Base-by-base conservation (phyloP, 2,113 vertebrate genomes). In the Hymenochirus boettgeri region DNA sequence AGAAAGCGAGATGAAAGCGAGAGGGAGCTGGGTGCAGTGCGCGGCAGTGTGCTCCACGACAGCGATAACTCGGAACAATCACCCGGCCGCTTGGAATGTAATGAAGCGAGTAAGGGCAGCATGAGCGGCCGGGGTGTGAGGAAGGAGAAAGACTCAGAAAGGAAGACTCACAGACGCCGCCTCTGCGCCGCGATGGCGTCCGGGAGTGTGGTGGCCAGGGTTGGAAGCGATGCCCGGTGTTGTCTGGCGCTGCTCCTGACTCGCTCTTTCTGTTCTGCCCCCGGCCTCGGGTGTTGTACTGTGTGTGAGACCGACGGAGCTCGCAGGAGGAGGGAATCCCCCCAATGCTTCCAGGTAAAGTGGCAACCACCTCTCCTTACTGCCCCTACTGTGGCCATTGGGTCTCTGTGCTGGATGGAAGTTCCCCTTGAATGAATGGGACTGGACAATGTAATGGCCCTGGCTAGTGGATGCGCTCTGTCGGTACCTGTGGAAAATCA, bases 321-420 rank as follows among this genome's bases (percentile, higher is more conserved):
- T 1, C 56, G 65, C 29, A 59, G 65, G 33, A 67, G 65, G 56
- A 45, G 65, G 56, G 65, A 67, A 23, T 22, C 65, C 46, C 56
- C 47, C 56, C 57, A 37, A 56, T 67, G 46, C 55, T 58, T 46
- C 29, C 65, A 67, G 65, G 65, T 67, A 35, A 57, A 27, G 19
- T 21, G 21, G 46, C 39, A 18, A 12, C 33, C 10, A 10, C 29
- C 29, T 35, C 33, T 8, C 4, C 33, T 35, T 13, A n/a, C n/a
- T n/a, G n/a, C n/a, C n/a, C n/a, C n/a, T n/a, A n/a, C n/a, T n/a
- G n/a, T n/a, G n/a, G n/a, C n/a, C n/a, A n/a, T 1, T 35, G 7
- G 7, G 31, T 4, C 33, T 31, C 6, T 35, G 1, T 11, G 33
- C 4, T 35, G 10, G 2, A 13, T 35, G 33, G 33, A 2, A 35